Base-by-base conservation (phyloP, 2,797 vertebrate species). In the Scleropages formosus region DNA sequence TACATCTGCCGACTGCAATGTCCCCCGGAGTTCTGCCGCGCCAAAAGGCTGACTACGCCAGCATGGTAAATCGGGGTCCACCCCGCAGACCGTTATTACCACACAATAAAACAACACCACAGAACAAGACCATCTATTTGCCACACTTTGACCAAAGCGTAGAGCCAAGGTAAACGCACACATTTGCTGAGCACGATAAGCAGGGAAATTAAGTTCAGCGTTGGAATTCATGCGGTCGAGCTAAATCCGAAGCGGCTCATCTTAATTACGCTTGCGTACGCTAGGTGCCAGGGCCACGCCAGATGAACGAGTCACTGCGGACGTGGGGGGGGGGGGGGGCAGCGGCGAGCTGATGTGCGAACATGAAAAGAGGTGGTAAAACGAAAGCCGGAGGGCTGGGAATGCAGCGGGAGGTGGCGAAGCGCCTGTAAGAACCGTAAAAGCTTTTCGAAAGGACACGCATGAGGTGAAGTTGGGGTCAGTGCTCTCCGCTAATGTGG, bases 381-480 rank as follows among this genome's bases (percentile, higher is more conserved):
- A 76, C 51, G 59, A 68, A 75, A 72, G 31, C 68, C n/a, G 72
- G 20, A 15, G 53, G 56, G 15, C 24, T 44, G 71, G 74, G 75
- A 22, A 56, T 64, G 46, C 72, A 75, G 75, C 53, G 77, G 61
- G 47, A 44, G 67, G 66, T 58, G 73, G 66, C 60, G 61, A 53
- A 60, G 61, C 68, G 49, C 58, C 24, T 58, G 39, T 73, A 74
- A 80, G 84, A 76, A 78, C 73, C 16, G 75, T 80, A 84, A 87
- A 83, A 82, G 80, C 78, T 82, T 82, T 78, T 79, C 78, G 71
- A 65, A 78, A 80, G 73, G 74, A 39, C 31, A 61, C 1, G n/a
- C n/a, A n/a, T n/a, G 65, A 85, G 88, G 88, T 91, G 89, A 92
- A 92, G 88, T 88, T 91, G 87, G 85, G 88, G 89, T 89, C 83